Evolutionary conservation across 2,888 invertebrate genomes (phyloP).

Genomic region (Papilio protenor): DNA sequence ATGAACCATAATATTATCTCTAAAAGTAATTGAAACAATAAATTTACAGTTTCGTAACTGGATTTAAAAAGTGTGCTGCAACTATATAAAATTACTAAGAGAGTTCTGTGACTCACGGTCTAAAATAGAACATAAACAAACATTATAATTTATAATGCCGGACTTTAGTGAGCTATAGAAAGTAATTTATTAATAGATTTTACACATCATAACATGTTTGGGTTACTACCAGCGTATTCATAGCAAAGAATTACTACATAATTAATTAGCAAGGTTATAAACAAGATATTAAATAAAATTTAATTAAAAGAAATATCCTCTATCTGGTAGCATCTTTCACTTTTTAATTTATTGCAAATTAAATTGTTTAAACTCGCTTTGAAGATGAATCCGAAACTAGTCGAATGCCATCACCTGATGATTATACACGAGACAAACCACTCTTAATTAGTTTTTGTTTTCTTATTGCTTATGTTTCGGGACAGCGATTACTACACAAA

Average conservation of each 20-base stretch:
- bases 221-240: background rate
- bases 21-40: slow-evolving; percentile 11
- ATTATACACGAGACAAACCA: too few species aligned
- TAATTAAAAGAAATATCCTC: too few species aligned
- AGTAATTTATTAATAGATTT: slow-evolving; percentile 2
- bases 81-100: slow-evolving; percentile 1
- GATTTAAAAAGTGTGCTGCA: background rate
- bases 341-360: too few species aligned
- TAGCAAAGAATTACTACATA: background rate
- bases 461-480: background rate
- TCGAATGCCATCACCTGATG: too few species aligned
- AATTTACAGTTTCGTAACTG: background rate
- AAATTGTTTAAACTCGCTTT: too few species aligned
- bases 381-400: too few species aligned
- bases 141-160: background rate
- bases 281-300: too few species aligned
- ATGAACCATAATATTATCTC: slow-evolving; percentile 3
- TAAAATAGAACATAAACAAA: slow-evolving; percentile 22
- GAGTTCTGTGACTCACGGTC: slow-evolving; percentile 7
- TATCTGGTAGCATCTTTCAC: too few species aligned
- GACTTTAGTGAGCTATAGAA: slow-evolving; percentile 5
- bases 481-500: background rate
- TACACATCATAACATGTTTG: background rate
- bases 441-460: too few species aligned
- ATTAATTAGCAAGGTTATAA: too few species aligned